Conservation (phyloP, 2,888 invertebrate genomes). For the Diachrysia chrysitis region DNA sequence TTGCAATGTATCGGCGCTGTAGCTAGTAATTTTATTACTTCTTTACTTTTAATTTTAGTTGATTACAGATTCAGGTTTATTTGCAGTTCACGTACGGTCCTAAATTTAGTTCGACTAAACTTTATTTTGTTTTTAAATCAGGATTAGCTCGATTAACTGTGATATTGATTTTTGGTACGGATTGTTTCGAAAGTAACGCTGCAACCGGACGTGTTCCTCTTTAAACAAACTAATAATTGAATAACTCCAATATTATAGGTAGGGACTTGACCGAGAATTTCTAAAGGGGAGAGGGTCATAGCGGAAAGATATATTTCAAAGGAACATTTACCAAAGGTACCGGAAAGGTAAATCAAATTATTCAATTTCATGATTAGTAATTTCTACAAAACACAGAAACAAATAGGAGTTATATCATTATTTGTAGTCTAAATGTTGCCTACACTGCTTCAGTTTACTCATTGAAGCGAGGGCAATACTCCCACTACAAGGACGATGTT, state of each 20-base stretch:
- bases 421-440: neutral
- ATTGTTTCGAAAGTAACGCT: neutral
- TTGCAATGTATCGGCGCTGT: no score
- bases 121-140: neutral
- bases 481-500: neutral
- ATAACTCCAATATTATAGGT: constrained; percentile 25
- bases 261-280: constrained; percentile 31
- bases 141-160: neutral
- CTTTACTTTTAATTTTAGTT: no score
- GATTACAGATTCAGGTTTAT: no score
- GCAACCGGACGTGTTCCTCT: constrained; percentile 2
- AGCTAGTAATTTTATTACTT: no score
- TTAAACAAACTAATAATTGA: constrained; percentile 43
- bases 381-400: constrained; percentile 18
- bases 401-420: neutral
- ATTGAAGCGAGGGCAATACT: neutral
- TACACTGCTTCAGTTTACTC: neutral
- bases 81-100: neutral
- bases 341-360: constrained; percentile 41
- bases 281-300: constrained; percentile 32
- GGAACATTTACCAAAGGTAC: constrained; percentile 33
- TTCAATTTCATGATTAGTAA: constrained; percentile 37
- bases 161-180: neutral
- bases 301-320: constrained; percentile 38
- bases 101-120: neutral